A percentile compares a stretch with the other conserved stretches of the same genome.
Evolutionary conservation across 2,113 vertebrate genomes (phyloP).

Genomic region (Oxyura jamaicensis): DNA sequence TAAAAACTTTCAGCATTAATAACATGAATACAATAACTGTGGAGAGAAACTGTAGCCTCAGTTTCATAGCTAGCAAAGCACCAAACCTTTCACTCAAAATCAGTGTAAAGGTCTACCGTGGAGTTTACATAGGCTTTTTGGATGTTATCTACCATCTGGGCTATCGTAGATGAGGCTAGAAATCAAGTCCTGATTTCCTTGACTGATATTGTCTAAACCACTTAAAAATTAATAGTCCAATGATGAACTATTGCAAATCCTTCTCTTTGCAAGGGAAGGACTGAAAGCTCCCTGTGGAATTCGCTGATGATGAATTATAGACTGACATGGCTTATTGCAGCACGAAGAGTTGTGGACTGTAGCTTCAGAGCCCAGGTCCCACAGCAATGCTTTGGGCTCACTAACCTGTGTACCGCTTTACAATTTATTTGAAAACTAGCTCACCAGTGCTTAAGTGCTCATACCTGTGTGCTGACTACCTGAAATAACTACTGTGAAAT

Average conservation of each 20-base stretch:
- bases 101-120: not conserved
- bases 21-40: not conserved
- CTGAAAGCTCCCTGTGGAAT: not conserved
- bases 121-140: not conserved
- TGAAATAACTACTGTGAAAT: constrained; percentile 37
- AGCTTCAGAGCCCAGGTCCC: not conserved
- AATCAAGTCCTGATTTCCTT: not conserved
- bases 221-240: not conserved
- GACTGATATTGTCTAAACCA: not conserved
- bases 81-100: not conserved
- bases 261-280: not conserved
- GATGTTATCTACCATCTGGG: not conserved
- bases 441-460: not conserved
- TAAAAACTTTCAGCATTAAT: not conserved
- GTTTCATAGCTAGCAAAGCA: not conserved
- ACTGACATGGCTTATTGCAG: not conserved
- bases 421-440: not conserved
- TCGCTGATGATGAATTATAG: not conserved
- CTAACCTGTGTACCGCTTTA: not conserved
- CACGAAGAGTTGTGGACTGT: not conserved
- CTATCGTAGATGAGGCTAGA: not conserved
- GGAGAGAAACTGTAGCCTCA: constrained; percentile 16
- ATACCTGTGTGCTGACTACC: not conserved
- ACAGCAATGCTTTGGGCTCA: not conserved
- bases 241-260: not conserved